Conservation (phyloP, 2,888 invertebrate species). For the Morinoia aosen region DNA sequence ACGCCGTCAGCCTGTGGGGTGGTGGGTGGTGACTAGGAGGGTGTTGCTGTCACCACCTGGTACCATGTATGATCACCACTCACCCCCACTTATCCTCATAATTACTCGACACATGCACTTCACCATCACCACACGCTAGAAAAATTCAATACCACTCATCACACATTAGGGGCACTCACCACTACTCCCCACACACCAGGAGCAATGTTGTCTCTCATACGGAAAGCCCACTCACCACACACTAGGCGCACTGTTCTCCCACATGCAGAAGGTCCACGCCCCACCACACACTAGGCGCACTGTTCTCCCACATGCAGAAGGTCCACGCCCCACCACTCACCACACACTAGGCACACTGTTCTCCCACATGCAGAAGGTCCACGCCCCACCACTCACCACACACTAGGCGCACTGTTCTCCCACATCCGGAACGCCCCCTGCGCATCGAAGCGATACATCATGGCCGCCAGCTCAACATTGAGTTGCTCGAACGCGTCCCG, state of each 20-base stretch:
- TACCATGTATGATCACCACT: too few species aligned
- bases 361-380: background rate
- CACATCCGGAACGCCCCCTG: constrained; percentile 72
- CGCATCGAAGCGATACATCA: constrained; percentile 70
- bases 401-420: constrained; percentile 71
- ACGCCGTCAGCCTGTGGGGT: constrained; percentile 74
- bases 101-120: too few species aligned
- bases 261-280: too few species aligned
- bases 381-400: constrained; percentile 71
- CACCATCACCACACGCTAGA: too few species aligned
- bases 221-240: constrained; percentile 73
- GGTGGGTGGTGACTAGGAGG: too few species aligned
- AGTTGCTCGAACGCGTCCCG: constrained; percentile 71
- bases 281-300: constrained; percentile 68
- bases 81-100: too few species aligned
- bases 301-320: background rate
- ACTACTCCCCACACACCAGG: background rate
- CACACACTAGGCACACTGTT: background rate
- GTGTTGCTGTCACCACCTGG: too few species aligned
- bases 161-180: background rate
- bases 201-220: too few species aligned
- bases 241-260: too few species aligned
- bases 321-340: background rate
- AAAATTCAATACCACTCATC: background rate
- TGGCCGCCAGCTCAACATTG: constrained; percentile 71